Evolutionary conservation across 2,797 vertebrate genomes (phyloP).

Genomic region (Simalia tracyae): DNA sequence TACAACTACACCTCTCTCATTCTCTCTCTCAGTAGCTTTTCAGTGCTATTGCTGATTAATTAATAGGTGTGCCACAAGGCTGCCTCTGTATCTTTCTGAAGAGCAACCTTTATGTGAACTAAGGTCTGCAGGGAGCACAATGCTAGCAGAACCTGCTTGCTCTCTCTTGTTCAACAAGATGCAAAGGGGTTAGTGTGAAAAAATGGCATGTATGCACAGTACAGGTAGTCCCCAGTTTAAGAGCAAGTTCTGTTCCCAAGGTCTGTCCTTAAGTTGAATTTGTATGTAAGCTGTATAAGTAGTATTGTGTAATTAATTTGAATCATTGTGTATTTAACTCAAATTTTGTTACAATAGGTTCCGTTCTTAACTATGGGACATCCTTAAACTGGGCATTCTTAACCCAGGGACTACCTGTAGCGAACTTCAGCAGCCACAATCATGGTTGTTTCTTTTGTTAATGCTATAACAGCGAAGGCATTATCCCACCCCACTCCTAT

Average conservation of each 20-base stretch:
- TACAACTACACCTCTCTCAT: background rate
- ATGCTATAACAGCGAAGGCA: background rate
- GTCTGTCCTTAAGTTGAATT: too few relatives aligned
- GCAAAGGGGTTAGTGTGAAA: background rate
- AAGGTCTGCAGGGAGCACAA: background rate
- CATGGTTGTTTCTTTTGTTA: background rate
- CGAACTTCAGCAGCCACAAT: background rate
- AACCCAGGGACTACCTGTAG: background rate
- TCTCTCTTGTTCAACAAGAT: background rate
- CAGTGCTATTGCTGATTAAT: background rate
- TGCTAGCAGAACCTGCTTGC: background rate
- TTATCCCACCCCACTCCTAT: background rate
- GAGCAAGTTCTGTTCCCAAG: too few relatives aligned
- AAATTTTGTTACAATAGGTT: too few relatives aligned
- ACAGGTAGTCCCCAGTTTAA: too few relatives aligned
- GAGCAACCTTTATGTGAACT: background rate
- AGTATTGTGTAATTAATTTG: too few relatives aligned
- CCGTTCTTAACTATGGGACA: too few relatives aligned
- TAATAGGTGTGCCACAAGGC: background rate
- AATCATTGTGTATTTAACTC: too few relatives aligned
- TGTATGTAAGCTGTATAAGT: too few relatives aligned
- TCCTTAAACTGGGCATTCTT: too few relatives aligned
- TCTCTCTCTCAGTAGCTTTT: background rate
- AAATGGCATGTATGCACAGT: background rate
- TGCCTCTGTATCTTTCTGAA: background rate